A percentile compares a stretch with the other conserved stretches of the same genome.
These are phyloP conservation scores for Sebastes iracundus DNA, from an alignment of 2,797 vertebrate species.

Conservation along the genomic window DNA sequence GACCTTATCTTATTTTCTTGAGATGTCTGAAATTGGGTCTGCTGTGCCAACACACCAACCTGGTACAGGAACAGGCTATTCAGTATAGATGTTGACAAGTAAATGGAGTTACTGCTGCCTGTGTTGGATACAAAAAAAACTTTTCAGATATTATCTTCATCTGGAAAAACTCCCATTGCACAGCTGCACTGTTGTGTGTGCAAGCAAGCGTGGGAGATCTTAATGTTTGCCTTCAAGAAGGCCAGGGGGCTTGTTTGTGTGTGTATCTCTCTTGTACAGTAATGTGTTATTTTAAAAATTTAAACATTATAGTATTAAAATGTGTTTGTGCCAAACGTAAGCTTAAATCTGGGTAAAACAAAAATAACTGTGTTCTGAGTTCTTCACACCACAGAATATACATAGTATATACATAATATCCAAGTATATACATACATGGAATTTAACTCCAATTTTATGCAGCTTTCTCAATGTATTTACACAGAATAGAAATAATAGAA, in stretches of 20 bases:
- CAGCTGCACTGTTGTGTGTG: neutral
- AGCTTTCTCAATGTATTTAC: too few species aligned
- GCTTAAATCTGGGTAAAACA: neutral
- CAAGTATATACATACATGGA: too few species aligned
- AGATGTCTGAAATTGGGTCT: constrained; percentile 36
- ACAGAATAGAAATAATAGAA: too few species aligned
- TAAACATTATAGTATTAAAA: neutral
- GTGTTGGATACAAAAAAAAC: constrained; percentile 41
- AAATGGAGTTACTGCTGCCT: constrained; percentile 42
- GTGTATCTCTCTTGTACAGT: neutral
- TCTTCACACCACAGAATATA: too few species aligned
- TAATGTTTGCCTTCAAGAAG: constrained; percentile 2
- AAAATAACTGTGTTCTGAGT: too few species aligned
- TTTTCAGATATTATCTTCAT: constrained; percentile 48
- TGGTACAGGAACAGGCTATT: constrained; percentile 2
- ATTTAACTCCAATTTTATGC: too few species aligned
- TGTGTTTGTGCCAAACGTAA: neutral
- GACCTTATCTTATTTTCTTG: constrained; percentile 31
- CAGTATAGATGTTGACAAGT: constrained; percentile 38
- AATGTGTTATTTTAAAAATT: neutral
- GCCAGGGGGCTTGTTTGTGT: neutral
- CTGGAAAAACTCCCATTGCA: neutral
- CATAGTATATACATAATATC: too few species aligned
- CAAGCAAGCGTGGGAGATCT: neutral
- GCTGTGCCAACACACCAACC: constrained; percentile 22